A percentile compares a stretch with the other conserved stretches of the same genome.
These are phyloP conservation scores for Eilema sororculum DNA, from an alignment of 2,888 invertebrate species.

Conservation along the genomic window DNA sequence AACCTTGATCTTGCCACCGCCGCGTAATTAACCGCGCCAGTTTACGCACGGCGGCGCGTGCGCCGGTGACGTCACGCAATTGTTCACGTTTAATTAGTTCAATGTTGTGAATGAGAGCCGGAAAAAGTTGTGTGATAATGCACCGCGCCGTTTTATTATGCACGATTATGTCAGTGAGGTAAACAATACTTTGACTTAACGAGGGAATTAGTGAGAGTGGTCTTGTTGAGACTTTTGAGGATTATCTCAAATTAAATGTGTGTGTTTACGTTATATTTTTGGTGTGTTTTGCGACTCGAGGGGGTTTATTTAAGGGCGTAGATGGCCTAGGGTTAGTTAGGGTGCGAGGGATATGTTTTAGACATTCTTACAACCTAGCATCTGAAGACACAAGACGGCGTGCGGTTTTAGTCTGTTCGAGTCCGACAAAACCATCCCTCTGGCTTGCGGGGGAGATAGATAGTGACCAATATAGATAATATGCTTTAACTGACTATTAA, in stretches of 20 bases:
- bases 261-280: neutral
- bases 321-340: too few relatives aligned
- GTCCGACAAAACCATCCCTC: too few relatives aligned
- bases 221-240: neutral
- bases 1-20: conserved; percentile 79
- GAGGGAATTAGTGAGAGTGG: neutral
- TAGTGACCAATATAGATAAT: too few relatives aligned
- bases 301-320: too few relatives aligned
- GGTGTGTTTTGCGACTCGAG: too few relatives aligned
- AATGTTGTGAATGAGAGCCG: conserved; percentile 53
- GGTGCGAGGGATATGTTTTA: too few relatives aligned
- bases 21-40: conserved; percentile 69
- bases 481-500: too few relatives aligned
- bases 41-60: conserved; percentile 62
- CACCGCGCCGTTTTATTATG: conserved; percentile 12
- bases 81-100: conserved; percentile 60
- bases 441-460: too few relatives aligned
- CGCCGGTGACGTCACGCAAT: conserved; percentile 68
- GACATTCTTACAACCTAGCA: too few relatives aligned
- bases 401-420: too few relatives aligned
- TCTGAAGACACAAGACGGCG: too few relatives aligned
- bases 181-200: neutral
- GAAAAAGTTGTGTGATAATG: conserved; percentile 46
- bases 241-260: too few relatives aligned
- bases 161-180: conserved; percentile 16